Percentiles rank a stretch among this genome's conserved stretches.
Evolutionary conservation across 2,888 invertebrate species (phyloP).

Genomic region (Terebella lapidaria): DNA sequence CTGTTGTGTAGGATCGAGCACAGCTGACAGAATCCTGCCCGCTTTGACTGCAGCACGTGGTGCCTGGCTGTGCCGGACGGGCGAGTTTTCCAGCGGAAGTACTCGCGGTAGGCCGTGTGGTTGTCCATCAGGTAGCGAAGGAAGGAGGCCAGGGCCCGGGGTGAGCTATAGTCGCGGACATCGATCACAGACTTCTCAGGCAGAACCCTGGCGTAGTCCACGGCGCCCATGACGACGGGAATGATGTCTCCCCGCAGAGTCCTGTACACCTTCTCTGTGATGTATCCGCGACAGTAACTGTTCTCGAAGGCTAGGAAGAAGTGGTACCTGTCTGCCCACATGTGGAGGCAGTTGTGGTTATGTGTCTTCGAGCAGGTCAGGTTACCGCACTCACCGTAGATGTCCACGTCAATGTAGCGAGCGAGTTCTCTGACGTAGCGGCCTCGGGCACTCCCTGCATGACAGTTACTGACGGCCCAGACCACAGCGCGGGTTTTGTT

Average conservation of each 20-base stretch:
- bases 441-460: background rate
- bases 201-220: background rate
- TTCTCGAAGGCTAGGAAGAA: background rate
- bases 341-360: background rate
- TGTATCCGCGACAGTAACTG: background rate
- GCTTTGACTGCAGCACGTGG: background rate
- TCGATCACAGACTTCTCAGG: background rate
- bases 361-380: background rate
- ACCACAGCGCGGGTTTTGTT: background rate
- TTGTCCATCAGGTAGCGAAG: background rate
- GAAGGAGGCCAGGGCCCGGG: background rate
- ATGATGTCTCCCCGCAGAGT: background rate
- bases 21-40: background rate
- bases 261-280: background rate
- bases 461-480: background rate
- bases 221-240: background rate
- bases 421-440: background rate
- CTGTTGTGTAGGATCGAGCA: background rate
- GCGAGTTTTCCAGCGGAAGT: background rate
- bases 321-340: background rate
- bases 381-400: background rate
- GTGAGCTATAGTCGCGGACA: background rate
- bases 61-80: too few species aligned
- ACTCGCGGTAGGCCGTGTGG: background rate
- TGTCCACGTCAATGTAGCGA: background rate